Percentiles rank a stretch among this genome's conserved stretches.
Conservation (phyloP, 2,888 invertebrate species). For the Drosophila mulleri region DNA sequence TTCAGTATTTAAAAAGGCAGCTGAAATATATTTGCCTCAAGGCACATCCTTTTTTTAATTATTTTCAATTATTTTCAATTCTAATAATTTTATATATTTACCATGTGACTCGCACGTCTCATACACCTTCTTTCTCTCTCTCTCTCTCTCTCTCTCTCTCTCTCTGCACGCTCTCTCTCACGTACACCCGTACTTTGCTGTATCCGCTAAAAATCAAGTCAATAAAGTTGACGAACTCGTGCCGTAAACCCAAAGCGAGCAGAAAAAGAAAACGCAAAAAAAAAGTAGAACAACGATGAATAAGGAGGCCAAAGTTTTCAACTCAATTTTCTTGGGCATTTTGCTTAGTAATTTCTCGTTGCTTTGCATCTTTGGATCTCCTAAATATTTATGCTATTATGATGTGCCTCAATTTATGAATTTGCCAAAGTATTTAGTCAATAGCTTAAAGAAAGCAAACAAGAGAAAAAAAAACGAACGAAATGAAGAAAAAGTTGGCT, state of each 20-base stretch:
- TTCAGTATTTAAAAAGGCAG: neutral
- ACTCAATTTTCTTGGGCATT: constrained; percentile 68
- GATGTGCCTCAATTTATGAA: constrained; percentile 75
- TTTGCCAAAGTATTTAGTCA: constrained; percentile 79
- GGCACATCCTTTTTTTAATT: neutral
- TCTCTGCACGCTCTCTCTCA: neutral
- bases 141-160: too few species aligned
- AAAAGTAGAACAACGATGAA: constrained; percentile 10
- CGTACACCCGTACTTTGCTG: constrained; percentile 28
- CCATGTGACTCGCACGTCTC: neutral
- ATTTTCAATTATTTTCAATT: constrained; percentile 1
- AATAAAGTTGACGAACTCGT: constrained; percentile 56
- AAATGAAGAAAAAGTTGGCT: constrained; percentile 42
- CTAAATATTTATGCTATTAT: constrained; percentile 74
- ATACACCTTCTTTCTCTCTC: neutral
- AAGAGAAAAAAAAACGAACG: neutral
- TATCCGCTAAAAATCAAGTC: constrained; percentile 60
- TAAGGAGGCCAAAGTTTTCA: constrained; percentile 56
- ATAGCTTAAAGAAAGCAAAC: constrained; percentile 58
- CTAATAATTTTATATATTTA: neutral
- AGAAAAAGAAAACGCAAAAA: too few species aligned
- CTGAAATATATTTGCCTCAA: neutral
- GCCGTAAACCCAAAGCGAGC: neutral
- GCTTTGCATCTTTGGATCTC: constrained; percentile 43
- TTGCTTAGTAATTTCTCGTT: constrained; percentile 46